Conservation (phyloP, 2,797 vertebrate genomes). For the Scolopax bukidnonensis region DNA sequence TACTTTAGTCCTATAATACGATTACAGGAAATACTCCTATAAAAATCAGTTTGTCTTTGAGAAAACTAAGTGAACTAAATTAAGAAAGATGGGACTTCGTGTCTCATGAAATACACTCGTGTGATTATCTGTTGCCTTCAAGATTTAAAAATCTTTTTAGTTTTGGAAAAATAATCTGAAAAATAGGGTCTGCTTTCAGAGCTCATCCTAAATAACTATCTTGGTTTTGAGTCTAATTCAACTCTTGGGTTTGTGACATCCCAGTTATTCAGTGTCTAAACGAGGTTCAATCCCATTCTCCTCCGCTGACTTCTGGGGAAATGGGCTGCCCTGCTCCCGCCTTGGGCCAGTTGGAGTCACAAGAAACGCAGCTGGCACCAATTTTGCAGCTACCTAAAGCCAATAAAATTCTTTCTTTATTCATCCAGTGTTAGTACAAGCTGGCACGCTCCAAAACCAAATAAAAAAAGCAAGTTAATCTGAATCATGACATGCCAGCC, state of each 20-base stretch:
- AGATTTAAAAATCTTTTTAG: neutral
- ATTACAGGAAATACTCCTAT: neutral
- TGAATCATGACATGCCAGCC: neutral
- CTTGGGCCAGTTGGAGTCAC: neutral
- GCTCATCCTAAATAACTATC: neutral
- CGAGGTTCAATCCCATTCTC: neutral
- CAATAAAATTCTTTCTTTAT: neutral
- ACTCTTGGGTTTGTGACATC: neutral
- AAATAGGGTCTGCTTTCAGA: neutral
- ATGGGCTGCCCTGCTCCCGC: rapidly evolving
- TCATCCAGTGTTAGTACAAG: neutral
- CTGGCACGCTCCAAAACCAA: neutral
- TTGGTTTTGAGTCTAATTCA: neutral
- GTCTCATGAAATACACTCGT: neutral
- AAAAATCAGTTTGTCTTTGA: neutral
- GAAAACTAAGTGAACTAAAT: neutral
- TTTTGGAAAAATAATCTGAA: neutral
- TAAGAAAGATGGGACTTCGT: neutral
- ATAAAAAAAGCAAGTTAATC: neutral
- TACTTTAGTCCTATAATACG: neutral
- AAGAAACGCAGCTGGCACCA: neutral
- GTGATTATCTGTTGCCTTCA: neutral
- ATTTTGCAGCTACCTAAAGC: neutral
- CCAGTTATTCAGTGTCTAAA: neutral
- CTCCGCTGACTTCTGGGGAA: neutral